Base-by-base conservation (phyloP, 2,888 invertebrate genomes). In the Thalpophila matura region DNA sequence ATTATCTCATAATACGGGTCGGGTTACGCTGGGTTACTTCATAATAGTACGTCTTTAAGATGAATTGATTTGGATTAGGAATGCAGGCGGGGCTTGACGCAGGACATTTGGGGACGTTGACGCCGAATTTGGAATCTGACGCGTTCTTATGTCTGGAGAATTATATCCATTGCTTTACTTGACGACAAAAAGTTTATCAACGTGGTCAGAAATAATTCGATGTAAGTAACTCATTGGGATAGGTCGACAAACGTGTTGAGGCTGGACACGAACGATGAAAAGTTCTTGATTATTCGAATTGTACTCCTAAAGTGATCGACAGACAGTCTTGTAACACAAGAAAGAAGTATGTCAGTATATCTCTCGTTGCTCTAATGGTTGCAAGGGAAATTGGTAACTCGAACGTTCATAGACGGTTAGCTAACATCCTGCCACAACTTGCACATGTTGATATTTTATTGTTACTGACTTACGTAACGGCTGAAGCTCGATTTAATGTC, bases 1-100 rank as follows among this genome's bases (percentile, higher is more conserved):
- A 91, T 93, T 93, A 93, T 92, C 87, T 89, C 83, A 83, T 90
- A 91, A 92, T 91, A 86, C 86, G 86, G 85, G 84, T 86, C 84
- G 86, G 90, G 91, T 91, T 90, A 90, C 87, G 85, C 81, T 71
- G 85, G 87, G 88, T 87, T 91, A 90, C 80, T 77, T 78, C 80
- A 85, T 87, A 88, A 88, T 84, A 84, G 86, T 81, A 73, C 80
- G 81, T 82, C 80, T 84, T 87, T 85, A 82, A 89, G 89, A 91
- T 89, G 86, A 88, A 91, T 89, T 83, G 89, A 86, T 87, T 86
- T 73, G 82, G 85, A 89, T 91, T 88, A 86, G 79, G 64, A 78
- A 77, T 71, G 70, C 67, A 51, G 59, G 65, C 63, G 53, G 27
- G 26, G 45, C 18, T 60, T 61, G 71, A 77, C 47, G 79, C 76